Conservation (phyloP, 2,888 invertebrate genomes). For the Volucella inflata region DNA sequence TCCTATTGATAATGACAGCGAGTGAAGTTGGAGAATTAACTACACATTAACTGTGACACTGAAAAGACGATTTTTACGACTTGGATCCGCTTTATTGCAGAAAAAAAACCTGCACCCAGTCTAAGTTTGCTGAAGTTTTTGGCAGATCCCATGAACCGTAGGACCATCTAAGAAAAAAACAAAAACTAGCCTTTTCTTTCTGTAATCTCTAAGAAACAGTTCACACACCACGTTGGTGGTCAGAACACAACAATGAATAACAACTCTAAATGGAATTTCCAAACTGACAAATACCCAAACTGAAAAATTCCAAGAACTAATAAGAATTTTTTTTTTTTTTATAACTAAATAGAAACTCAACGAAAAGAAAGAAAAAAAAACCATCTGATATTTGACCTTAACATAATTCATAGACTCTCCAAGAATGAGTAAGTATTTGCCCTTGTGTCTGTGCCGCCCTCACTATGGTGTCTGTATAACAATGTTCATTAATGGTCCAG, state of each 20-base stretch:
- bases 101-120: no score
- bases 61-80: no score
- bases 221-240: constrained; percentile 51
- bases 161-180: no score
- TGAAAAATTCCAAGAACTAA: constrained; percentile 62
- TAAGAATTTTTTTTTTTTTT: constrained; percentile 43
- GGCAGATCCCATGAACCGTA: no score
- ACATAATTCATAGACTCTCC: constrained; percentile 69
- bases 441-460: constrained; percentile 42
- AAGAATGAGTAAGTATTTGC: constrained; percentile 48
- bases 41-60: background rate
- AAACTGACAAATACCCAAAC: background rate
- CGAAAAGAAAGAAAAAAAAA: constrained; percentile 32
- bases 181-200: background rate
- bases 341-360: constrained; percentile 15
- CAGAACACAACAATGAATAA: constrained; percentile 22
- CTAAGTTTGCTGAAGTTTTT: no score
- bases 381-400: constrained; percentile 73
- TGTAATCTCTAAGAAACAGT: background rate
- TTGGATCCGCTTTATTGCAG: no score
- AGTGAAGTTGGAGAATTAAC: no score
- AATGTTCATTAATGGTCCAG: constrained; percentile 69
- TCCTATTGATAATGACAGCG: no score
- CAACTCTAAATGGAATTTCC: constrained; percentile 56
- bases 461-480: constrained; percentile 28